A percentile compares a stretch with the other conserved stretches of the same genome.
Conservation (phyloP, 2,888 invertebrate species). For the Iphiclides podalirius region DNA sequence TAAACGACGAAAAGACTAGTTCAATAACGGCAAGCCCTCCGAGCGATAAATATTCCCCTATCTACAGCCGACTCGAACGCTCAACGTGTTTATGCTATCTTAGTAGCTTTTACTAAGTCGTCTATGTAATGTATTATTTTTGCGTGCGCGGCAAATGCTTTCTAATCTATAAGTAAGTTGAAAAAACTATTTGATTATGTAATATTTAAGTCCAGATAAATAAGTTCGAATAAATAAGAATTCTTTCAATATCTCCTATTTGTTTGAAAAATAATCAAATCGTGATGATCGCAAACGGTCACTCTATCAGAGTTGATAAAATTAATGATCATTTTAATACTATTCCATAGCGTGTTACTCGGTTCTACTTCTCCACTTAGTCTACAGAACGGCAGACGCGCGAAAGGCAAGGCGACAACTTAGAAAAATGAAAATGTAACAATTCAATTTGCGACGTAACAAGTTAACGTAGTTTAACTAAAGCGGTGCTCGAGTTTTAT, state of each 20-base stretch:
- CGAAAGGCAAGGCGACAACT: neutral
- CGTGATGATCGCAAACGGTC: too few species aligned
- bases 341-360: neutral
- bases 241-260: too few species aligned
- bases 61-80: constrained; percentile 43
- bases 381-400: neutral
- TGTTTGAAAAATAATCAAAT: too few species aligned
- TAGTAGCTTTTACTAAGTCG: constrained; percentile 46
- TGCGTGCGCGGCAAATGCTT: constrained; percentile 4
- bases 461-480: constrained; percentile 20
- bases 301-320: too few species aligned
- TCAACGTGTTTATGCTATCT: constrained; percentile 56
- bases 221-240: too few species aligned
- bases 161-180: too few species aligned
- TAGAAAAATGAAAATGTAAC: constrained; percentile 9
- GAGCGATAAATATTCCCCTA: constrained; percentile 69
- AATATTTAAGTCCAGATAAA: too few species aligned
- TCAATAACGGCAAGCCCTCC: constrained; percentile 62
- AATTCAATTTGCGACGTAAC: constrained; percentile 15
- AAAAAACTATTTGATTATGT: too few species aligned
- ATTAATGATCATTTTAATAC: too few species aligned
- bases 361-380: neutral
- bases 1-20: constrained; percentile 74
- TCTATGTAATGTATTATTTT: constrained; percentile 45
- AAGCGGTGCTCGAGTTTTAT: constrained; percentile 13